A percentile compares a stretch with the other conserved stretches of the same genome.
phyloP scores from a whole-genome alignment of 2,888 invertebrate genomes.

The Clepsis dumicolana region DNA sequence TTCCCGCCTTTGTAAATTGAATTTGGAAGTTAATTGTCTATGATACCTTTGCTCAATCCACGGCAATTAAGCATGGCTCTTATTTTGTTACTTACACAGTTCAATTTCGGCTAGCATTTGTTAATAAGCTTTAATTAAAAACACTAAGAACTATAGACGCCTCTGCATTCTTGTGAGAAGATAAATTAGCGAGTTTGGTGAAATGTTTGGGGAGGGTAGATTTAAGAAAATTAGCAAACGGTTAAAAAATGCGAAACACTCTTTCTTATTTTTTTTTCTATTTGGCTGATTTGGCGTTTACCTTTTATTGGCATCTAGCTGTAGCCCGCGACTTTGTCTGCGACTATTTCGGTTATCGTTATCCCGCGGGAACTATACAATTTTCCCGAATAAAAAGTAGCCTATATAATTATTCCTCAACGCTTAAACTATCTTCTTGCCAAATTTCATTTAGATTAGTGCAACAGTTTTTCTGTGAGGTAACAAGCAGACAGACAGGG shows the following conservation, averaged over 20 bases:
- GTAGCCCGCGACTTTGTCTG: too few species aligned
- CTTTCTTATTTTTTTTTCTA: too few species aligned
- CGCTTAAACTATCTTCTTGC: too few species aligned
- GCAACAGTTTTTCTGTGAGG: too few species aligned
- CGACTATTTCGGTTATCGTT: too few species aligned
- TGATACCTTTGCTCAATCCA: constrained; percentile 24
- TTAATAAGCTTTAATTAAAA: constrained; percentile 31
- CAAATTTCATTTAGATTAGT: too few species aligned
- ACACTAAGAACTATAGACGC: constrained; percentile 25
- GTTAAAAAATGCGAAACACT: neutral
- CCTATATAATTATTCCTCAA: too few species aligned
- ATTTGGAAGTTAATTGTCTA: constrained; percentile 41
- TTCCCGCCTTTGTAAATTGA: constrained; percentile 43
- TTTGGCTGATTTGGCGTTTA: too few species aligned
- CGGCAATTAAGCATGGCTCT: neutral
- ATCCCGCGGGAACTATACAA: too few species aligned
- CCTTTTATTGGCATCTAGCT: too few species aligned
- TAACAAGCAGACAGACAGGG: too few species aligned
- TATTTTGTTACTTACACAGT: neutral
- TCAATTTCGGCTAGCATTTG: neutral
- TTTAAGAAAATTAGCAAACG: neutral
- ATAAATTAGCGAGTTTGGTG: constrained; percentile 10
- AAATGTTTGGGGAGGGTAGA: constrained; percentile 4
- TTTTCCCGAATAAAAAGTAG: too few species aligned
- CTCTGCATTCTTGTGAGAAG: constrained; percentile 29